Percentiles rank a stretch among this genome's conserved stretches.
Evolutionary conservation across 2,888 invertebrate species (phyloP).

Genomic region (Unio pictorum): DNA sequence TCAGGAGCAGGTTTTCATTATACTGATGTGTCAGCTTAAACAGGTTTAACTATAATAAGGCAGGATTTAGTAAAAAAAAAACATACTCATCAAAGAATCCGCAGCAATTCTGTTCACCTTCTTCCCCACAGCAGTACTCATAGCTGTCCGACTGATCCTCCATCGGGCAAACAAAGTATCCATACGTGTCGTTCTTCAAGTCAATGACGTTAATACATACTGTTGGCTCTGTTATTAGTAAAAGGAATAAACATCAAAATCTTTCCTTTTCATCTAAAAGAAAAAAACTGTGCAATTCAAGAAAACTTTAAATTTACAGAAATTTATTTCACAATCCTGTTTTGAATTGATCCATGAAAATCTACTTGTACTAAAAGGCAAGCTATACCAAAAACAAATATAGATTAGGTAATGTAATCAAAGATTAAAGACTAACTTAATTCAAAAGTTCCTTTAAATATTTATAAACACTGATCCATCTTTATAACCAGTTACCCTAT

Average conservation of each 20-base stretch:
- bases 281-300: neutral
- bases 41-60: no score
- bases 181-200: constrained; percentile 22
- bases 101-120: constrained; percentile 30
- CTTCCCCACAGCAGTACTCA: constrained; percentile 31
- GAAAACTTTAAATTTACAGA: neutral
- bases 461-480: no score
- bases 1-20: no score
- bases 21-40: no score
- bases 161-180: constrained; percentile 35
- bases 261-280: neutral
- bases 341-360: no score
- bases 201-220: constrained; percentile 27
- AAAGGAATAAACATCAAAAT: neutral
- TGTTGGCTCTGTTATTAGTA: constrained; percentile 18
- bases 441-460: no score
- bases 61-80: neutral
- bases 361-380: no score
- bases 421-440: no score
- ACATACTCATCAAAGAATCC: constrained; percentile 18
- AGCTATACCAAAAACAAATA: no score
- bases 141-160: constrained; percentile 11
- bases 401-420: no score
- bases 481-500: no score
- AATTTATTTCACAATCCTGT: neutral